These are phyloP conservation scores for Phaonia tiefii DNA, from an alignment of 2,888 invertebrate genomes.

Conservation along the genomic window DNA sequence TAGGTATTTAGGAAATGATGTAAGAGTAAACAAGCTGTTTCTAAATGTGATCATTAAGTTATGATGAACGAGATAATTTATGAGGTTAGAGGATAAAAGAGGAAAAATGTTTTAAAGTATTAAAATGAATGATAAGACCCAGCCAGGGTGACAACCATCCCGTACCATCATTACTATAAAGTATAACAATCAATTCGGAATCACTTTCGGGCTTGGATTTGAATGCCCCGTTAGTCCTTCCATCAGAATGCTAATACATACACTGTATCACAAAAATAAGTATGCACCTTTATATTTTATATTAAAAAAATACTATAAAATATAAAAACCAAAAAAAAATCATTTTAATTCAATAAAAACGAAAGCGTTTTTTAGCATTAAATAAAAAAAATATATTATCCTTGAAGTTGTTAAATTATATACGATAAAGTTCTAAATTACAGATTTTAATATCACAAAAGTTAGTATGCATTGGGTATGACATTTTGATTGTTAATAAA, in stretches of 20 bases:
- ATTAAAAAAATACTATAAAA: constrained; percentile 17
- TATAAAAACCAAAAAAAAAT: constrained; percentile 4
- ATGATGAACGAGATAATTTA: too few relatives aligned
- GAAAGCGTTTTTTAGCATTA: constrained; percentile 2
- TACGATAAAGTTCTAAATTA: too few relatives aligned
- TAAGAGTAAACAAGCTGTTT: not conserved
- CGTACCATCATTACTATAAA: too few relatives aligned
- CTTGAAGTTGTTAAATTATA: too few relatives aligned
- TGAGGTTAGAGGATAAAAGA: too few relatives aligned
- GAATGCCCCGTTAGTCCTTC: too few relatives aligned
- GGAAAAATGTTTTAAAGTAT: too few relatives aligned
- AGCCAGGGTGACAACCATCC: too few relatives aligned
- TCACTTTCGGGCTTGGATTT: too few relatives aligned
- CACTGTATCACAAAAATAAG: constrained; percentile 38
- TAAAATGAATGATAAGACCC: too few relatives aligned
- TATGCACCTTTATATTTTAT: constrained; percentile 19
- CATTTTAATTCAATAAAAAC: constrained; percentile 5
- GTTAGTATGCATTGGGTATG: constrained; percentile 17
- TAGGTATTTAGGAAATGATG: not conserved
- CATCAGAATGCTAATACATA: not conserved
- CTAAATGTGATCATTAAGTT: too few relatives aligned
- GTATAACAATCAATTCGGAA: too few relatives aligned
- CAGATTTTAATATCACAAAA: constrained; percentile 16
- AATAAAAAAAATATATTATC: constrained; percentile 11
- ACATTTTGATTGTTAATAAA: constrained; percentile 1